Evolutionary conservation across 2,797 vertebrate genomes (phyloP).

Genomic region (Erpetoichthys calabaricus): DNA sequence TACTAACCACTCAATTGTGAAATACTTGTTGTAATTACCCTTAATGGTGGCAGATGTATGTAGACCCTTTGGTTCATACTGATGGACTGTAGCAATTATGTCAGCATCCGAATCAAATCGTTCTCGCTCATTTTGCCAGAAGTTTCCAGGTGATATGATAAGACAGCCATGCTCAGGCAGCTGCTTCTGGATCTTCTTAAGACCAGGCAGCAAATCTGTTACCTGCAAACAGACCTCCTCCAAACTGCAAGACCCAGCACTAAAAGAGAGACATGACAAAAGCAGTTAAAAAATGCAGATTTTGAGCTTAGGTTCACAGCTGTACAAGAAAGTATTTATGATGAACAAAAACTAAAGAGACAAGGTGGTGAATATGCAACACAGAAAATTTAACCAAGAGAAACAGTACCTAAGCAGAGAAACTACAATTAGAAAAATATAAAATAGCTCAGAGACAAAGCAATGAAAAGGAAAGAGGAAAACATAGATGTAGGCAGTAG

Average conservation of each 20-base stretch:
- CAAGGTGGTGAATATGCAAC: too few species aligned
- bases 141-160: constrained; percentile 84
- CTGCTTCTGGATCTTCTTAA: constrained; percentile 67
- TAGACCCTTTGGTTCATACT: constrained; percentile 88
- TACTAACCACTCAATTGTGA: too few species aligned
- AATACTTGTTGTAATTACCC: constrained; percentile 40
- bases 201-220: constrained; percentile 76
- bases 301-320: too few species aligned
- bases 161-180: constrained; percentile 89
- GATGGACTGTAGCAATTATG: constrained; percentile 81
- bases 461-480: too few species aligned
- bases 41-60: constrained; percentile 86
- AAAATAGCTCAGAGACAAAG: too few species aligned
- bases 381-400: too few species aligned
- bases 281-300: too few species aligned
- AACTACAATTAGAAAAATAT: too few species aligned
- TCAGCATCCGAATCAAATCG: constrained; percentile 74
- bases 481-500: too few species aligned
- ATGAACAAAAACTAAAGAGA: not conserved
- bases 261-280: constrained; percentile 14
- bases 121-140: constrained; percentile 90
- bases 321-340: too few species aligned
- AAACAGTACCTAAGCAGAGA: too few species aligned
- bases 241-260: constrained; percentile 61
- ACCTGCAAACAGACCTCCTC: constrained; percentile 86